Base-by-base conservation (phyloP, 2,888 invertebrate genomes). In the Lacanobia wlatinum region DNA sequence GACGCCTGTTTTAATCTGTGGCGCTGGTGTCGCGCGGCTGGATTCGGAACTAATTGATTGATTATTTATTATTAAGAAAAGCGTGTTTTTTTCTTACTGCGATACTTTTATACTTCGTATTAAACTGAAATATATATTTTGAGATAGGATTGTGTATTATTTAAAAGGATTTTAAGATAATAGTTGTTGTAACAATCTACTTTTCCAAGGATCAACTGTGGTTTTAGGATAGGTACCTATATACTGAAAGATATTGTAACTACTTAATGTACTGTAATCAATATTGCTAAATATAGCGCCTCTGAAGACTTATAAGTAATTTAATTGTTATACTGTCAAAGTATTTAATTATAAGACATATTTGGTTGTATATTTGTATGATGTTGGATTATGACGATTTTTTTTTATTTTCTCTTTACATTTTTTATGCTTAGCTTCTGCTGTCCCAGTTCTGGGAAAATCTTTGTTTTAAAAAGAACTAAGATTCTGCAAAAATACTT, bases 21-120 rank as follows among this genome's bases (percentile, higher is more conserved):
- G 88, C 88, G 90, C 87, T 87, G 40, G 18, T 38, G 59, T 76
- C 75, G 82, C 23, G 78, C 69, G 89, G 85, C 40, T 0, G 38
- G 50, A 74, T 21, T 53, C 0, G 0, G 86, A 84, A 89, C 84
- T 84, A 85, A 64, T 67, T 65, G 61, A 86, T 84, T 84, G 86
- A 84, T 84, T 85, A 72, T 80, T 77, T 80, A 48, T 68, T 63
- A 58, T 0, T 0, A 9, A 61, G 10, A 43, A 63, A 52, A 69
- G 40, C 18, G 10, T 34, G 0, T 55, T 28, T 1, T 10, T 34
- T 74, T 58, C 2, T 64, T 16, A 40, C 1, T 18, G 0, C 0
- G 2, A 40, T n/a, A 28, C 8, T 14, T n/a, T 56, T 3, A 10
- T 1, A 18, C 8, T 12, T 34, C 2, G 0, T 21, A 9, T 40